Evolutionary conservation across 2,113 vertebrate species (phyloP).

Genomic region (Piprites chloris): DNA sequence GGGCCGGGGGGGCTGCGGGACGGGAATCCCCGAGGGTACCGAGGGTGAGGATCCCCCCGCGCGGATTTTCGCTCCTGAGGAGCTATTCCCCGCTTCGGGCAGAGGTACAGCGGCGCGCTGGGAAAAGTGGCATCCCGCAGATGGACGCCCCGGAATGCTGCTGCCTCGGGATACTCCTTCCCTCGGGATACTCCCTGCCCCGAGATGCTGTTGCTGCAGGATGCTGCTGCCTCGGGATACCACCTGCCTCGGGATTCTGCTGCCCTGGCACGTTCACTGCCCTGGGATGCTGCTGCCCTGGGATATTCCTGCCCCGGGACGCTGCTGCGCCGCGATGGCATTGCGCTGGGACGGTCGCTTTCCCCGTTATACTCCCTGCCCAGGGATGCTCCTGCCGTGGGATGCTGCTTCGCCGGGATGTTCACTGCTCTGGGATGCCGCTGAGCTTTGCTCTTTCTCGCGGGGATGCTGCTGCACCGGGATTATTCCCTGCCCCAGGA

Average conservation of each 20-base stretch:
- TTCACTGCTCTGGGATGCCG: no score
- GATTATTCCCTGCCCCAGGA: background rate
- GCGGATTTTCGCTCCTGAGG: no score
- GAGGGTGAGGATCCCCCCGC: no score
- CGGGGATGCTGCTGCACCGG: background rate
- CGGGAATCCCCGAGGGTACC: background rate
- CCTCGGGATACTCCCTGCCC: background rate
- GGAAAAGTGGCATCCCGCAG: background rate
- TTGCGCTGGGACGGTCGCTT: no score
- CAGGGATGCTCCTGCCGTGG: no score
- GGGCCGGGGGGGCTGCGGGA: background rate
- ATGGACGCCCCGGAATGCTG: background rate
- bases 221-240: fast-evolving
- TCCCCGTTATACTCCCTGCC: background rate
- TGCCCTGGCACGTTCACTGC: fast-evolving
- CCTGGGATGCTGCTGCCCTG: fast-evolving
- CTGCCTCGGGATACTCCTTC: background rate
- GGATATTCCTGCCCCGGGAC: background rate
- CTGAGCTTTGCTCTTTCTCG: background rate
- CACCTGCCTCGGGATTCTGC: background rate
- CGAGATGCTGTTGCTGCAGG: background rate
- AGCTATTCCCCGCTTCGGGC: background rate
- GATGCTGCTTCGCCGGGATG: background rate
- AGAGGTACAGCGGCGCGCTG: fast-evolving
- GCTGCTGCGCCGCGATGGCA: no score